Evolutionary conservation across 2,113 vertebrate genomes (phyloP), one percentile per base, ranked within the genome.

Genomic region (Agapornis roseicollis): DNA sequence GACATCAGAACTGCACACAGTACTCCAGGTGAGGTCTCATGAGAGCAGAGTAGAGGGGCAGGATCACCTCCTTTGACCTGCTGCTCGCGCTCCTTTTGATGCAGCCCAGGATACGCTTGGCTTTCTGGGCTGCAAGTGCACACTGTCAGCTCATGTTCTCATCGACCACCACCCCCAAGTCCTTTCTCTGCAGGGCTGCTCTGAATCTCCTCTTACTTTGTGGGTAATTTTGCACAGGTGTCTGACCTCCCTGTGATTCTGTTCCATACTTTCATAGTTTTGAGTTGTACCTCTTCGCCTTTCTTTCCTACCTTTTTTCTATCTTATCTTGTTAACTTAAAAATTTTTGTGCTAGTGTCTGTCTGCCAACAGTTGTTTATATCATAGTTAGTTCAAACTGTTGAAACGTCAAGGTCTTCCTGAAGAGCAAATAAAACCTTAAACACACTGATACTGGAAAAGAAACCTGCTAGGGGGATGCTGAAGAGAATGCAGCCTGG

Each of bases 381-480:
- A n/a, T 25, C 0, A 1, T 11, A 47, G 9, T 53, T 37, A 84
- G 46, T 71, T 5, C 17, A 78, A 52, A 47, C 5, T 70, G 4
- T 33, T 80, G 73, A 92, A 80, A 70, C 7, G 7, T 92, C 49
- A 66, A 61, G 66, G 18, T 44, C 16, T 7, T 53, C 15, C 55
- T 68, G 18, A 33, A 64, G 9, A 47, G 12, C 3, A 79, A 72
- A 90, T 37, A 44, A 74, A 89, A 72, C 39, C 8, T 25, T 46
- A 74, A 63, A 24, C 39, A 37, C 9, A 35, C 13, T 50, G 65
- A 44, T 39, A 31, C 2, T 66, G 41, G 16, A 39, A 56, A 82
- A 65, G 22, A 58, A 60, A 46, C 0, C 2, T 39, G 0, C 37
- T 56, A 33, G 11, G 4, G 5, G 3, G 1, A 8, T 63, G 1